Evolutionary conservation across 2,113 vertebrate genomes (phyloP).

Genomic region (Nothocercus julius): DNA sequence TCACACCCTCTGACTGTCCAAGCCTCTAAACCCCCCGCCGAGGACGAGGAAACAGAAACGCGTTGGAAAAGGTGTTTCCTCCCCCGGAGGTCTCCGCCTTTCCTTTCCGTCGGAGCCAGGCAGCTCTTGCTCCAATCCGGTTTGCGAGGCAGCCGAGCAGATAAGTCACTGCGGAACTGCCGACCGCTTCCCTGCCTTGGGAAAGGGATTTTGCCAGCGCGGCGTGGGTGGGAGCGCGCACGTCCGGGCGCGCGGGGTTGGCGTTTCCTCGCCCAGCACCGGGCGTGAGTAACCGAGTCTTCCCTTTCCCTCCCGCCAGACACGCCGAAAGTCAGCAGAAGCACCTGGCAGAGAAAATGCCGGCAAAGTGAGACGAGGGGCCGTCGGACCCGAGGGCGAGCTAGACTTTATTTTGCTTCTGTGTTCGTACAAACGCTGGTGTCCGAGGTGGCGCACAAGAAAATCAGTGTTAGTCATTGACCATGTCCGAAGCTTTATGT

Average conservation of each 20-base stretch:
- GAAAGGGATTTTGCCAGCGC: not conserved
- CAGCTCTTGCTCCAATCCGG: too few relatives aligned
- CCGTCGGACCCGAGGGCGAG: conserved; percentile 64
- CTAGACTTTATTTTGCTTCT: conserved; percentile 84
- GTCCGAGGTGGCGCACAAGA: conserved; percentile 75
- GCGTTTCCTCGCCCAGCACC: not conserved
- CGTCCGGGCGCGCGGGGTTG: fast-evolving
- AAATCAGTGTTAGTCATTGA: conserved; percentile 88
- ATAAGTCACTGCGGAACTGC: fast-evolving
- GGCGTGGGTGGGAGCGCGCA: too few relatives aligned
- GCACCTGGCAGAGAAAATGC: conserved; percentile 97
- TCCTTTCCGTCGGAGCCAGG: not conserved
- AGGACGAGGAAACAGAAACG: not conserved
- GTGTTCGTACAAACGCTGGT: conserved; percentile 81
- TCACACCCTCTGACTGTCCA: fast-evolving
- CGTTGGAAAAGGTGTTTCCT: fast-evolving
- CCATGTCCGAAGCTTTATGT: conserved; percentile 92
- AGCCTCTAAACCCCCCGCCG: fast-evolving
- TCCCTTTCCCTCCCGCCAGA: conserved; percentile 72
- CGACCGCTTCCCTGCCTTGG: fast-evolving
- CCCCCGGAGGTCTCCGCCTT: not conserved
- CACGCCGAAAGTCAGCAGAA: conserved; percentile 99
- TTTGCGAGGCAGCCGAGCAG: not conserved
- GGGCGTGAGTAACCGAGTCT: not conserved
- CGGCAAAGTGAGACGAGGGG: conserved; percentile 86